Evolutionary conservation across 2,113 vertebrate species (phyloP).

Genomic region (Empidonax alnorum): DNA sequence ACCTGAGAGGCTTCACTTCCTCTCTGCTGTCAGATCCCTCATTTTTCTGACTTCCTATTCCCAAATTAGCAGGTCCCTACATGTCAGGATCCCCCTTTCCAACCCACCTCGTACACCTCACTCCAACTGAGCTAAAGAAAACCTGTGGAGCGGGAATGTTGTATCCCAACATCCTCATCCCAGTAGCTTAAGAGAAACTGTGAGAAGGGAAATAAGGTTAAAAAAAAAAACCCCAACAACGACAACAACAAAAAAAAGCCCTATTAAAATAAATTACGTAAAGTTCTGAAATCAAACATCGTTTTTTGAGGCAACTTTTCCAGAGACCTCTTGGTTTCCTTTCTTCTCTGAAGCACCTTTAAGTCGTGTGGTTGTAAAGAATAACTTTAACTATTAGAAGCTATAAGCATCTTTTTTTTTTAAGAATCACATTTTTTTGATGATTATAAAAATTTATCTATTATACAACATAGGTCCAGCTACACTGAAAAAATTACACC

Average conservation of each 20-base stretch:
- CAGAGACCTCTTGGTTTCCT: constrained; percentile 25
- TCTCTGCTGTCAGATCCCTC: not conserved
- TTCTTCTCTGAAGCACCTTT: constrained; percentile 74
- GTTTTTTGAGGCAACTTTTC: constrained; percentile 14
- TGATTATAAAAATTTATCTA: constrained; percentile 83
- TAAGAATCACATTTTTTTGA: constrained; percentile 80
- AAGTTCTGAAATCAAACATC: constrained; percentile 34
- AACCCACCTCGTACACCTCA: not conserved
- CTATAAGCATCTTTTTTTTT: constrained; percentile 68
- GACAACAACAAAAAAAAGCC: not conserved
- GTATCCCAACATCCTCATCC: not conserved
- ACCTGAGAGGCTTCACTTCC: not conserved
- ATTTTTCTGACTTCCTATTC: not conserved
- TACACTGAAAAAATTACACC: constrained; percentile 87
- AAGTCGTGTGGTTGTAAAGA: constrained; percentile 71
- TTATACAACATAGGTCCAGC: constrained; percentile 83
- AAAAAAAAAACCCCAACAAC: not conserved
- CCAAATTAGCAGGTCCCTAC: not conserved
- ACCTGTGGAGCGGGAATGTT: not conserved
- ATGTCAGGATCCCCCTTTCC: not conserved
- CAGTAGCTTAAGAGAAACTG: not conserved
- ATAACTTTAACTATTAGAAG: constrained; percentile 75
- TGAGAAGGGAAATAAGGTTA: not conserved
- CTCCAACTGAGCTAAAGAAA: not conserved
- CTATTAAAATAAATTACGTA: constrained; percentile 40